Evolutionary conservation across 64 coral and sea anemone species (phyloP).

Genomic region (Dendrophyllia cribrosa): DNA sequence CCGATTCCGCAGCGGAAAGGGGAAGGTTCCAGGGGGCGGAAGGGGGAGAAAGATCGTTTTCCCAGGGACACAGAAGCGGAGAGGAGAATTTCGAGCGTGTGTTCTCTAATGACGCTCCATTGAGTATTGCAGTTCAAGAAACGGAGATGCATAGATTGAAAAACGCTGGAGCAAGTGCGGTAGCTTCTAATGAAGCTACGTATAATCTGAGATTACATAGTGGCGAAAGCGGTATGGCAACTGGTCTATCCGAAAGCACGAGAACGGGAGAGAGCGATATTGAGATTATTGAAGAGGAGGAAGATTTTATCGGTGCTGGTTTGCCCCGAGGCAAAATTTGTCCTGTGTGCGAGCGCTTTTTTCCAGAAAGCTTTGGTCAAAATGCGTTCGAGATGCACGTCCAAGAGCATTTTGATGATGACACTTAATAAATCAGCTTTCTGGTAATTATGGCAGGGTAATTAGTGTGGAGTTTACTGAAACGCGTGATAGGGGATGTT

Average conservation of each 20-base stretch:
- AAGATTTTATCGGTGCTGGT: background rate
- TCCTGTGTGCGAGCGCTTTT: constrained; percentile 40
- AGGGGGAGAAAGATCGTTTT: background rate
- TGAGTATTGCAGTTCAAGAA: constrained; percentile 40
- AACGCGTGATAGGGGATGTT: too few relatives aligned
- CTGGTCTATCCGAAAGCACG: background rate
- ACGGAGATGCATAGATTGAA: background rate
- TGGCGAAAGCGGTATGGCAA: background rate
- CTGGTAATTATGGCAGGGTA: too few relatives aligned
- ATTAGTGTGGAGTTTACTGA: too few relatives aligned
- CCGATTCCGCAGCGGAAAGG: background rate
- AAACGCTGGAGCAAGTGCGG: background rate
- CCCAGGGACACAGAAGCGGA: background rate
- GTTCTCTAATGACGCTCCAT: background rate
- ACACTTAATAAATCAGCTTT: background rate
- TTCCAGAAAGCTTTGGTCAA: constrained; percentile 8
- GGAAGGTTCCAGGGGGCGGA: background rate
- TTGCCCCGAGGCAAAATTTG: constrained; percentile 22
- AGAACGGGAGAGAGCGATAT: constrained; percentile 32
- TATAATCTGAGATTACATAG: background rate
- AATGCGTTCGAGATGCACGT: constrained; percentile 40
- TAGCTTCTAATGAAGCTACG: background rate
- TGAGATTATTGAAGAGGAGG: constrained; percentile 44
- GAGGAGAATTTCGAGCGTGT: background rate
- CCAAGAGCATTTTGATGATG: constrained; percentile 30